Evolutionary conservation across 2,888 invertebrate genomes (phyloP).

Genomic region (Chrysolina haemoptera): DNA sequence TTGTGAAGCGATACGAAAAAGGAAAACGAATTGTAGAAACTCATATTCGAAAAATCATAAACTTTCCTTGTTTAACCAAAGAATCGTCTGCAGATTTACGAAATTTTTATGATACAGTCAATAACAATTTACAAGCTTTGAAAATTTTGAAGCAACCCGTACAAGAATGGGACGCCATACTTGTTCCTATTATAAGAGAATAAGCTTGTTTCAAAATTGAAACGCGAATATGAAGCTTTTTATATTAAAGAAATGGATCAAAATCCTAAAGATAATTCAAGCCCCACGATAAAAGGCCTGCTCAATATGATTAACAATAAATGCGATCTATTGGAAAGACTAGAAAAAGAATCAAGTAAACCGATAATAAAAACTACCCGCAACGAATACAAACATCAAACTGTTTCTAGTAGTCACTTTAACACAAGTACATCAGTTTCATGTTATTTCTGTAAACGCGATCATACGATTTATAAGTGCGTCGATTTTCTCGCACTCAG

Average conservation of each 20-base stretch:
- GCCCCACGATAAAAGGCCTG: background rate
- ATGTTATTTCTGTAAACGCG: too few relatives aligned
- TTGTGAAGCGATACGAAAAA: too few relatives aligned
- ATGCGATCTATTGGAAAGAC: too few relatives aligned
- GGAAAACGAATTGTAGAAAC: too few relatives aligned
- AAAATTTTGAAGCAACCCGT: background rate
- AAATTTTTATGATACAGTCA: constrained; percentile 18
- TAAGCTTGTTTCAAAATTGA: constrained; percentile 18
- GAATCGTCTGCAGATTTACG: constrained; percentile 8
- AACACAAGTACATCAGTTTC: constrained; percentile 12
- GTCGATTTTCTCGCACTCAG: too few relatives aligned
- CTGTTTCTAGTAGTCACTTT: too few relatives aligned
- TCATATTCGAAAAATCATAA: too few relatives aligned
- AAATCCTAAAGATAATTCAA: constrained; percentile 15
- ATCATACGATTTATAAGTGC: too few relatives aligned
- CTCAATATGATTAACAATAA: constrained; percentile 11
- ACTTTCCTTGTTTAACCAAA: too few relatives aligned
- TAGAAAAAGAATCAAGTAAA: too few relatives aligned
- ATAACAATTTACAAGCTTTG: constrained; percentile 22
- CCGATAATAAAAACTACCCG: too few relatives aligned
- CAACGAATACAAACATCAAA: too few relatives aligned
- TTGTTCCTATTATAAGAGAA: constrained; percentile 21
- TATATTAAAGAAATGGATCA: constrained; percentile 9
- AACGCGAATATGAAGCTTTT: constrained; percentile 16
- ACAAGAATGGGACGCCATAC: constrained; percentile 18